Evolutionary conservation across 2,888 invertebrate genomes (phyloP).

Genomic region (Hirtodrosophila histrioides): DNA sequence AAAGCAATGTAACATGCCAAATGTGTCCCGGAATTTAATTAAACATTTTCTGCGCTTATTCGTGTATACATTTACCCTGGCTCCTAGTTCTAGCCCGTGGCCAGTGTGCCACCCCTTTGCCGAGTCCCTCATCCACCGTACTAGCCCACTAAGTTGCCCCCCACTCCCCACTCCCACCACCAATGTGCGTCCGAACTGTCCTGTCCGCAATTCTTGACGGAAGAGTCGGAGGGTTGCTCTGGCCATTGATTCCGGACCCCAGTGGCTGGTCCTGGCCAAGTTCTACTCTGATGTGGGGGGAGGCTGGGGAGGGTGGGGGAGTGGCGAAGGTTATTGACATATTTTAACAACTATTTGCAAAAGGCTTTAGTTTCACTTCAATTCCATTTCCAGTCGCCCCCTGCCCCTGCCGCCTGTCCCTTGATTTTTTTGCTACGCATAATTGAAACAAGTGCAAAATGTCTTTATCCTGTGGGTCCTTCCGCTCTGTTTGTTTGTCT

Average conservation of each 20-base stretch:
- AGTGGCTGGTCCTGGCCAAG: slow-evolving; percentile 9
- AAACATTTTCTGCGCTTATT: slow-evolving; percentile 81
- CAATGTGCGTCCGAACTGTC: slow-evolving; percentile 29
- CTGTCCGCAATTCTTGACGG: slow-evolving; percentile 51
- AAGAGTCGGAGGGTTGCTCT: slow-evolving; percentile 35
- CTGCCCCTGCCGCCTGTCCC: not conserved
- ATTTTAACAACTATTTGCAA: slow-evolving; percentile 78
- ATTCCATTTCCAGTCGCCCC: slow-evolving; percentile 46
- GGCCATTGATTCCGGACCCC: slow-evolving; percentile 52
- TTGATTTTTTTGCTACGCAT: slow-evolving; percentile 44
- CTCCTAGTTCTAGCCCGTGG: slow-evolving; percentile 5
- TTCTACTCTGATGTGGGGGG: slow-evolving; percentile 9
- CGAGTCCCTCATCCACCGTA: not conserved
- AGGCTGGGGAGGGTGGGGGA: slow-evolving; percentile 24
- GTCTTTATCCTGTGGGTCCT: slow-evolving; percentile 60
- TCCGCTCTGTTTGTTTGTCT: slow-evolving; percentile 37
- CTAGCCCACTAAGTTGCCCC: slow-evolving; percentile 1
- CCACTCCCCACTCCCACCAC: not conserved
- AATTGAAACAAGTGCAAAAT: slow-evolving; percentile 75
- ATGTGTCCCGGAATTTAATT: slow-evolving; percentile 81
- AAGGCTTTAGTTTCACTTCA: slow-evolving; percentile 78
- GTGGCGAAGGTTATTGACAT: slow-evolving; percentile 72
- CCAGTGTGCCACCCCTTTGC: slow-evolving; percentile 7
- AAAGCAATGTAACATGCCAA: slow-evolving; percentile 80
- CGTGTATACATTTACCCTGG: slow-evolving; percentile 67